Evolutionary conservation across 2,797 vertebrate genomes (phyloP), one percentile per base, ranked within the genome.

Genomic region (Micropoecilia bifurca): DNA sequence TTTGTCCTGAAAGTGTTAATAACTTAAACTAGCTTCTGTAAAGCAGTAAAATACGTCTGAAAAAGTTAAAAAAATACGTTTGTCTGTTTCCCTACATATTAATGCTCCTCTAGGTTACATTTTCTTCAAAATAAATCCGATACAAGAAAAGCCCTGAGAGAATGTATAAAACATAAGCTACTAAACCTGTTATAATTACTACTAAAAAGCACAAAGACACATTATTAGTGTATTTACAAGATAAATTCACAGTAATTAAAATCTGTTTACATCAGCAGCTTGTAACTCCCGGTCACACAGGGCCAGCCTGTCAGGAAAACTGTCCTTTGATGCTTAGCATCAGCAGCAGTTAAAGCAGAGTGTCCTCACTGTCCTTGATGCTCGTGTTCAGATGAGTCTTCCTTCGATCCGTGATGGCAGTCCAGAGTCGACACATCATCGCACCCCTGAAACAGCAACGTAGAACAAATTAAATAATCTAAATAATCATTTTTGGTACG

Each of bases 341-440:
- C 75, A 80, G 81, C 78, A 82, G 76, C 72, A 59, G 28, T 90
- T 88, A 95, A 57, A 94, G 88, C 53, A 71, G 50, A 53, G 90
- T 92, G 86, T 95, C 94, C 86, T 94, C 92, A 46, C 78, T 79
- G 77, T 93, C 92, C 77, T 94, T 93, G 0, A 72, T 84, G 68
- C 88, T 88, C 0, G 78, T 89, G 85, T 84, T 89, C 73, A 93
- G 91, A 45, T 83, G 80, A 33, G 84, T 85, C 69, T 93, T 94
- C 80, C 94, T 93, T 71, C 85, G 91, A 59, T 91, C 85, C 0
- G 73, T 78, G 85, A 98, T 94, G 75, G 96, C 95, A 41, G 92
- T 95, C 97, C 97, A 98, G 61, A 98, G 86, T 46, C 96, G 95
- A 90, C 94, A 97, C 47, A 95, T 89, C 87, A 96, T 96, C 39